phyloP scores from a whole-genome alignment of 2,888 invertebrate genomes.

The Aricia artaxerxes region DNA sequence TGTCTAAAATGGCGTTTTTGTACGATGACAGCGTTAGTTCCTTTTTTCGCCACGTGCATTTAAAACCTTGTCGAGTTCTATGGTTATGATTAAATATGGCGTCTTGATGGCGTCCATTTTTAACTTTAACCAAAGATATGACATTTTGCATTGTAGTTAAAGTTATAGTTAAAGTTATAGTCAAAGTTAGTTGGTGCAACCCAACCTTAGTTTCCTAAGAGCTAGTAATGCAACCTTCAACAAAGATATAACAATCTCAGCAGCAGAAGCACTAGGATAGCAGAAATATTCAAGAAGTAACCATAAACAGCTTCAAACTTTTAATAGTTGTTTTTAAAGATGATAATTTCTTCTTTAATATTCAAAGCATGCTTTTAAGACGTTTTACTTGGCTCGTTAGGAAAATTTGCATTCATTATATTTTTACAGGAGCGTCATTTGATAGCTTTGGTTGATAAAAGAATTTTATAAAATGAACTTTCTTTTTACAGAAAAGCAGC shows the following conservation, averaged over 20 bases:
- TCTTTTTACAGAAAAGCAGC: neutral
- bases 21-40: too few relatives aligned
- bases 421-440: slow-evolving; percentile 18
- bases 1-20: too few relatives aligned
- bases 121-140: too few relatives aligned
- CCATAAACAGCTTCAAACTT: neutral
- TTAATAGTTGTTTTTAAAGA: slow-evolving; percentile 1
- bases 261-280: neutral
- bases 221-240: neutral
- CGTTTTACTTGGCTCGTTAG: slow-evolving; percentile 4
- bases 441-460: slow-evolving; percentile 9
- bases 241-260: neutral
- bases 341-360: slow-evolving; percentile 17
- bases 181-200: too few relatives aligned
- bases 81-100: too few relatives aligned
- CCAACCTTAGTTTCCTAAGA: too few relatives aligned
- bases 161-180: too few relatives aligned
- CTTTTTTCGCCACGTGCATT: too few relatives aligned
- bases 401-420: slow-evolving; percentile 22
- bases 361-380: slow-evolving; percentile 28
- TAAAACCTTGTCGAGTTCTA: too few relatives aligned
- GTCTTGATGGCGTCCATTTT: too few relatives aligned
- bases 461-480: neutral
- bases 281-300: neutral
- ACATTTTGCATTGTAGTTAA: too few relatives aligned